These are phyloP conservation scores for Coracopsis vasa DNA, from an alignment of 2,113 vertebrate species.

Conservation along the genomic window DNA sequence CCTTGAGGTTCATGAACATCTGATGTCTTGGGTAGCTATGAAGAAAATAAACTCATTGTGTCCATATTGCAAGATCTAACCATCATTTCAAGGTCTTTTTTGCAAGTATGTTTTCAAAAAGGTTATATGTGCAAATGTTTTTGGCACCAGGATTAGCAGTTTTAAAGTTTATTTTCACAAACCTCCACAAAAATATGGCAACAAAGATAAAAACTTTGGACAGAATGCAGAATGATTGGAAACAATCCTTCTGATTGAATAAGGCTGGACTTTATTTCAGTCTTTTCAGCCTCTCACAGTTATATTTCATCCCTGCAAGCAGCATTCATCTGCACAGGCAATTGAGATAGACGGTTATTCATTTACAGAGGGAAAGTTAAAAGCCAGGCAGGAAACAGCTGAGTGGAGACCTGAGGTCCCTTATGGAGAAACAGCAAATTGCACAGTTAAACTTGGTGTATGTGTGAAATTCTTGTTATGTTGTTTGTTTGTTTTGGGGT, in stretches of 20 bases:
- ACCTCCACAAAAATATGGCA: background rate
- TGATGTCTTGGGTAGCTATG: background rate
- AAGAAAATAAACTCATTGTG: background rate
- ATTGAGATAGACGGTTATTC: background rate
- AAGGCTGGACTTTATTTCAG: background rate
- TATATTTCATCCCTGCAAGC: background rate
- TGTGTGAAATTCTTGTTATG: background rate
- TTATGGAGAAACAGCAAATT: background rate
- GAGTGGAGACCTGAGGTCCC: background rate
- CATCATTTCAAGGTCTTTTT: background rate
- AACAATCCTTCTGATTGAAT: background rate
- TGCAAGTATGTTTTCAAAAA: background rate
- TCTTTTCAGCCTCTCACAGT: background rate
- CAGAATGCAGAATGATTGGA: background rate
- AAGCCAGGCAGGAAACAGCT: background rate
- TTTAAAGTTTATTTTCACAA: background rate
- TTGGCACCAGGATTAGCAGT: background rate
- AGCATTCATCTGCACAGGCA: fast-evolving
- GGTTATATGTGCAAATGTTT: background rate
- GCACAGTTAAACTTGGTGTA: background rate
- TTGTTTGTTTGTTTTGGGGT: background rate
- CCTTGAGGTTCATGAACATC: background rate
- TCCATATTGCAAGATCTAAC: background rate
- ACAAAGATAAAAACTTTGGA: background rate
- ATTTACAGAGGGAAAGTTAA: background rate